Evolutionary conservation across 2,888 invertebrate genomes (phyloP).

Genomic region (Hirudinaria manillensis): DNA sequence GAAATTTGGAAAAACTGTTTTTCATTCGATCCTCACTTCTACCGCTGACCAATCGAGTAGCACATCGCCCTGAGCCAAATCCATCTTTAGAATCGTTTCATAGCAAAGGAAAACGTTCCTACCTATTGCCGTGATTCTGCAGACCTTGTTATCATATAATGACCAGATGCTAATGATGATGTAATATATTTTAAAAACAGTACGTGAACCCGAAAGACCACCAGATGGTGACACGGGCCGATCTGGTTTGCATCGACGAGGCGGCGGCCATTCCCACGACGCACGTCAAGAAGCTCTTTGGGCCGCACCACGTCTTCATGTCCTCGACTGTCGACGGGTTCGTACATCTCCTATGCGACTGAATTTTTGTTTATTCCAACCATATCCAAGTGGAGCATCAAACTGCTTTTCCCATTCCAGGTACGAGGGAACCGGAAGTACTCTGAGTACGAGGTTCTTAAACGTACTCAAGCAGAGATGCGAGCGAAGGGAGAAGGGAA

Average conservation of each 20-base stretch:
- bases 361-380: not conserved
- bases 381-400: not conserved
- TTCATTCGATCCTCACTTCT: too few relatives aligned
- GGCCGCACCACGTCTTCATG: constrained; percentile 85
- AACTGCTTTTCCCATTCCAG: constrained; percentile 45
- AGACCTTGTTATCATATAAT: not conserved
- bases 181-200: constrained; percentile 56
- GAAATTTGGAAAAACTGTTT: too few relatives aligned
- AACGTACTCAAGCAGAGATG: not conserved
- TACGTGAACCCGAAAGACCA: constrained; percentile 91
- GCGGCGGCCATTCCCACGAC: constrained; percentile 96
- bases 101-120: too few relatives aligned
- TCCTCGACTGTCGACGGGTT: constrained; percentile 91
- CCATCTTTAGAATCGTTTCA: too few relatives aligned
- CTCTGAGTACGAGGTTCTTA: constrained; percentile 85
- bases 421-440: constrained; percentile 95
- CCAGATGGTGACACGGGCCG: constrained; percentile 81
- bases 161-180: not conserved
- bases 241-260: constrained; percentile 91
- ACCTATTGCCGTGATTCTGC: too few relatives aligned
- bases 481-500: not conserved
- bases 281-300: constrained; percentile 78
- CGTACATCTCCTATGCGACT: too few relatives aligned
- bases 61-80: too few relatives aligned
- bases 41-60: too few relatives aligned